These are phyloP conservation scores for Megaceryle alcyon DNA, from an alignment of 2,797 vertebrate genomes.

Conservation along the genomic window DNA sequence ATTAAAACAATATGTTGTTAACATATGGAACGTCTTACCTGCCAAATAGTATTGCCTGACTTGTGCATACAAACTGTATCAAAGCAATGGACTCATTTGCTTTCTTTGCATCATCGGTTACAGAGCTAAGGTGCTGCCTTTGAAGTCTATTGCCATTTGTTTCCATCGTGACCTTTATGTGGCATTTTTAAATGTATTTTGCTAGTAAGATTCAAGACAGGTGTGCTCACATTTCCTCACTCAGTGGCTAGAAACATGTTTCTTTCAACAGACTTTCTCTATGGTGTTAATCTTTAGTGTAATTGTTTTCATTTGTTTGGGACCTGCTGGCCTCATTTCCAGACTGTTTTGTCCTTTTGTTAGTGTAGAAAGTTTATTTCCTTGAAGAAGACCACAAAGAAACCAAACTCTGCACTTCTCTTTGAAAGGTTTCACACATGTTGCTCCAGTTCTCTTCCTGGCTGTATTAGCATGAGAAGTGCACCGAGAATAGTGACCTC, in stretches of 20 bases:
- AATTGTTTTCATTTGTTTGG: neutral
- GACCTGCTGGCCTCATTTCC: neutral
- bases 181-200: neutral
- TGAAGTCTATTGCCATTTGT: neutral
- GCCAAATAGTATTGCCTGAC: neutral
- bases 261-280: neutral
- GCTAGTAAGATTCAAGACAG: neutral
- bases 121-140: neutral
- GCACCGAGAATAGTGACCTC: accelerated
- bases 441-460: neutral
- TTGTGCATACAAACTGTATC: neutral
- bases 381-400: neutral
- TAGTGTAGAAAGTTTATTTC: neutral
- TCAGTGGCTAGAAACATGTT: neutral
- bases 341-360: neutral
- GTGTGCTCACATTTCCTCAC: neutral
- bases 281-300: neutral
- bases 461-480: neutral
- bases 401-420: neutral
- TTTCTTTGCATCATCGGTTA: neutral
- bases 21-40: neutral
- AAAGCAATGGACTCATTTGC: neutral
- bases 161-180: neutral
- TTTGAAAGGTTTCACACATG: neutral
- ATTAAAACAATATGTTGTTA: neutral